Conservation (phyloP, 2,113 vertebrate species). For the Calonectris borealis region DNA sequence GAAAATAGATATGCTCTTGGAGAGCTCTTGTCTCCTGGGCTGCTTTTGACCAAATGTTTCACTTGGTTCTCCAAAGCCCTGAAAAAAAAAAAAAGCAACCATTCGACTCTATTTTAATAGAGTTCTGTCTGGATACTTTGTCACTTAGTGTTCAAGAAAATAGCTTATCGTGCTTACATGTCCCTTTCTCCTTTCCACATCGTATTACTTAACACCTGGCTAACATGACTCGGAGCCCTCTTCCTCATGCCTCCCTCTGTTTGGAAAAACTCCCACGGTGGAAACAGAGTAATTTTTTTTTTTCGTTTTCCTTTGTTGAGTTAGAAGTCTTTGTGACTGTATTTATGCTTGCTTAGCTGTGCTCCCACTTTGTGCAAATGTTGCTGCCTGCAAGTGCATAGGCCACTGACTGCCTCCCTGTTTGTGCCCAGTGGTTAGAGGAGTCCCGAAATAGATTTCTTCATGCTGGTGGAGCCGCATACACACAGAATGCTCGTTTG, state of each 20-base stretch:
- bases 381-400: background rate
- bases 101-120: background rate
- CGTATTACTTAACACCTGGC: background rate
- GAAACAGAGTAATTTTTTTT: background rate
- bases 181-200: background rate
- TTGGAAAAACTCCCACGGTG: background rate
- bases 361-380: background rate
- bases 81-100: background rate
- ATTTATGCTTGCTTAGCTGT: background rate
- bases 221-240: background rate
- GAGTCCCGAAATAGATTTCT: background rate
- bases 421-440: background rate
- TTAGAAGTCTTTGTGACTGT: background rate
- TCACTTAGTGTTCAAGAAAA: background rate
- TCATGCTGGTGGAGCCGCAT: fast-evolving
- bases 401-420: background rate
- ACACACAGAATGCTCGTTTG: background rate
- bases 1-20: background rate
- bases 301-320: background rate
- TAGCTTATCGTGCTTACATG: background rate
- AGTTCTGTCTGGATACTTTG: background rate
- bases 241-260: background rate
- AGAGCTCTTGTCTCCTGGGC: background rate
- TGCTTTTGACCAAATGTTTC: background rate
- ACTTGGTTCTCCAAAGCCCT: background rate